Conservation (phyloP, 2,888 invertebrate genomes). For the Nebria brevicollis region DNA sequence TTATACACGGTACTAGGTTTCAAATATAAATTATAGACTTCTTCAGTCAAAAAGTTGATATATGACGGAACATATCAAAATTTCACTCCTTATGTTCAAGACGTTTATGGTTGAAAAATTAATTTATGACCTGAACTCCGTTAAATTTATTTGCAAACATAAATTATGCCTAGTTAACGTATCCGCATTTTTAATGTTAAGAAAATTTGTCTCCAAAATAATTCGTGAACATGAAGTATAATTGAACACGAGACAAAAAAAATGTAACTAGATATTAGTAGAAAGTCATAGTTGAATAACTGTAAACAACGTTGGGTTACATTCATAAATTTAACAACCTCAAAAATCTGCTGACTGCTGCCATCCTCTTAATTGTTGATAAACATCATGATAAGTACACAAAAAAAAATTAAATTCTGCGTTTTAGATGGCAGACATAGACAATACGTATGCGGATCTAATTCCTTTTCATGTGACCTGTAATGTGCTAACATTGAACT, state of each 20-base stretch:
- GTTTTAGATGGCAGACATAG: too few relatives aligned
- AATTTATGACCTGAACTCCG: conserved; percentile 12
- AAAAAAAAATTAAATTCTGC: neutral
- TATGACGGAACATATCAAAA: conserved; percentile 22
- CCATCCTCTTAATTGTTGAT: conserved; percentile 32
- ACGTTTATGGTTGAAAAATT: conserved; percentile 26
- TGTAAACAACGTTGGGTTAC: conserved; percentile 28
- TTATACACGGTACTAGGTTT: neutral
- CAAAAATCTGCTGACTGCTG: conserved; percentile 26
- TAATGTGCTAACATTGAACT: too few relatives aligned
- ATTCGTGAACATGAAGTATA: conserved; percentile 20
- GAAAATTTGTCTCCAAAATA: conserved; percentile 25
- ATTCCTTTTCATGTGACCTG: too few relatives aligned
- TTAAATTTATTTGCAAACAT: conserved; percentile 37
- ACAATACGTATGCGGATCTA: too few relatives aligned
- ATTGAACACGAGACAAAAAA: neutral
- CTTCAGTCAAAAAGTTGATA: conserved; percentile 35
- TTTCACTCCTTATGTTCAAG: conserved; percentile 31
- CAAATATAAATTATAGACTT: conserved; percentile 5
- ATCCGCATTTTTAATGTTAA: neutral
- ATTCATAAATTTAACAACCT: conserved; percentile 29
- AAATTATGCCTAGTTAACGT: conserved; percentile 31
- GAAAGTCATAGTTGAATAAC: conserved; percentile 11
- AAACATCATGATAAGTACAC: conserved; percentile 20
- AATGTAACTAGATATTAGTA: conserved; percentile 13